A percentile compares a stretch with the other conserved stretches of the same genome.
phyloP scores from a whole-genome alignment of 2,888 invertebrate genomes.

The Hirtodrosophila confusa region DNA sequence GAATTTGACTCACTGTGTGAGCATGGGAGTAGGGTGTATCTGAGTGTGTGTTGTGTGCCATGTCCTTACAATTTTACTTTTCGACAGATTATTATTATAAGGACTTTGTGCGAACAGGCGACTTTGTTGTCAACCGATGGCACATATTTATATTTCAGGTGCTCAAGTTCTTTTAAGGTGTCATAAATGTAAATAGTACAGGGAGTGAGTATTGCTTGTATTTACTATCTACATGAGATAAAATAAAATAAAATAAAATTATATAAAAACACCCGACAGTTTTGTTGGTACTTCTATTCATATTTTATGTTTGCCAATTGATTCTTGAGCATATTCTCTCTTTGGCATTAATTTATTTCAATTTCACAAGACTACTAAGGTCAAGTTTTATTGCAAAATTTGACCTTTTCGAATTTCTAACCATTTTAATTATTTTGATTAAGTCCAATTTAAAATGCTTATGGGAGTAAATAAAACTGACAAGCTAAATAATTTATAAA shows the following conservation, averaged over 20 bases:
- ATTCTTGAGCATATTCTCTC: no score
- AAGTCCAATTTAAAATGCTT: no score
- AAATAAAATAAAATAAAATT: no score
- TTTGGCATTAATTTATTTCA: no score
- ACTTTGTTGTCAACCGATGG: background rate
- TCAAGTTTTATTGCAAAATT: no score
- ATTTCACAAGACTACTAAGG: background rate
- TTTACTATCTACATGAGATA: no score
- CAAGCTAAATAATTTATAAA: constrained; percentile 29
- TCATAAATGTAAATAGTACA: no score
- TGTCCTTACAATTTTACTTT: constrained; percentile 34
- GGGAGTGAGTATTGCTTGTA: no score
- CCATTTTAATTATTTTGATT: background rate
- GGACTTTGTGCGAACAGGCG: constrained; percentile 2
- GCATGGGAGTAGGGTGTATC: background rate
- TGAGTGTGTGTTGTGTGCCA: background rate
- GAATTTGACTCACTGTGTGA: constrained; percentile 34
- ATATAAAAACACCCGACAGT: no score
- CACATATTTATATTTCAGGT: background rate
- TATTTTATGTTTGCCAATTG: background rate
- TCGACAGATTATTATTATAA: constrained; percentile 20
- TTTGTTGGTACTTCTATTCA: background rate
- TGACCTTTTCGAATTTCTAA: background rate
- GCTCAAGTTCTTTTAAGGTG: no score
- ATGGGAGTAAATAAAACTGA: background rate